Conservation (phyloP, 1,140 invertebrate species). For the Liolophura sinensis region DNA sequence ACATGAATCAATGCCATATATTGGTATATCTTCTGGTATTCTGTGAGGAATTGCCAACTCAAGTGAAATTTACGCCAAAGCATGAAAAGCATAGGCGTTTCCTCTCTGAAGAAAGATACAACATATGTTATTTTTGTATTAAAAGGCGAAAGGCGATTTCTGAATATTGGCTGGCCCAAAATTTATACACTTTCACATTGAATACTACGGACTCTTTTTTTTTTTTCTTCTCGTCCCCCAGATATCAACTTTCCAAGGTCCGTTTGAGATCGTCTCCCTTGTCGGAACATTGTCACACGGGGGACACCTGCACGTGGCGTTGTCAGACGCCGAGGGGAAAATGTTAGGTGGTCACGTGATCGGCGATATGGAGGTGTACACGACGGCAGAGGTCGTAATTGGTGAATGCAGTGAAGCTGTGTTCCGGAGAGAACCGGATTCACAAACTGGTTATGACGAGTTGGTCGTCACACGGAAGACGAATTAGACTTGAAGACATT, state of each 20-base stretch:
- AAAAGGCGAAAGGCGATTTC: too few relatives aligned
- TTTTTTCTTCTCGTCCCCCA: too few relatives aligned
- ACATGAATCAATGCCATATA: too few relatives aligned
- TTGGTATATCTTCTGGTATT: too few relatives aligned
- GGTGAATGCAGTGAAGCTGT: slow-evolving; percentile 44
- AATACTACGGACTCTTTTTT: not conserved
- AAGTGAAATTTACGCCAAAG: too few relatives aligned
- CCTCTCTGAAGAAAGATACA: too few relatives aligned
- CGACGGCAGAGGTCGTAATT: slow-evolving; percentile 60
- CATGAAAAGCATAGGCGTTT: too few relatives aligned
- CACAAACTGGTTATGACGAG: slow-evolving; percentile 53
- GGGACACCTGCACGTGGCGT: slow-evolving; percentile 58
- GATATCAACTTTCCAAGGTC: slow-evolving; percentile 45
- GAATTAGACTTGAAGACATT: too few relatives aligned
- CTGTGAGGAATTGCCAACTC: too few relatives aligned
- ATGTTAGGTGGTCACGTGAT: slow-evolving; percentile 61
- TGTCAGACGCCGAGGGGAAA: slow-evolving; percentile 52
- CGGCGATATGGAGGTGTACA: slow-evolving; percentile 58
- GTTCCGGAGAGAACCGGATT: slow-evolving; percentile 50
- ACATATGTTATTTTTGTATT: too few relatives aligned
- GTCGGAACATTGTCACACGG: slow-evolving; percentile 57
- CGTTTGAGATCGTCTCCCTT: slow-evolving; percentile 59
- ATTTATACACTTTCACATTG: not conserved
- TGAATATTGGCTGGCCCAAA: too few relatives aligned
- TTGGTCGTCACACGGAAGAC: slow-evolving; percentile 33